Conservation (phyloP, 2,797 vertebrate genomes). For the Lacerta viridis region DNA sequence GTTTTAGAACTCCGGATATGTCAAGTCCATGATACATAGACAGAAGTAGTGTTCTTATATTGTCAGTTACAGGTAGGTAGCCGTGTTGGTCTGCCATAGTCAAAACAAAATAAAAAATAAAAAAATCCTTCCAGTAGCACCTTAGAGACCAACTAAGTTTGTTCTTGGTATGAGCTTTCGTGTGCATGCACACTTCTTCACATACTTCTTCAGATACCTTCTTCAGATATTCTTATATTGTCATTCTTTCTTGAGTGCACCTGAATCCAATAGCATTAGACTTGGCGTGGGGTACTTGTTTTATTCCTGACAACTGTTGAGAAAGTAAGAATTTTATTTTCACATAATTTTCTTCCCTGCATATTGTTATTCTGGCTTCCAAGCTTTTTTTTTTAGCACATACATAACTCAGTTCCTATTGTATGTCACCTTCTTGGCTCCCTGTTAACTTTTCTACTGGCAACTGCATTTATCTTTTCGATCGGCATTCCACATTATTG, state of each 20-base stretch:
- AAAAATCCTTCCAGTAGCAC: no score
- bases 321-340: slow-evolving; percentile 28
- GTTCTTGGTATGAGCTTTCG: no score
- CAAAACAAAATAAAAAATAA: no score
- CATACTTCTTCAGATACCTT: no score
- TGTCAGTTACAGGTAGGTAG: no score
- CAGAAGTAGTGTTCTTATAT: neutral
- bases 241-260: neutral
- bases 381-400: neutral
- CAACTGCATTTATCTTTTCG: slow-evolving; percentile 18
- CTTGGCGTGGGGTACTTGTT: neutral
- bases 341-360: slow-evolving; percentile 3
- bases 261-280: slow-evolving; percentile 1
- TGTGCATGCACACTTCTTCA: no score
- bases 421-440: neutral
- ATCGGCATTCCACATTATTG: neutral
- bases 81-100: no score
- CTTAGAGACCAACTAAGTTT: no score
- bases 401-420: slow-evolving; percentile 1
- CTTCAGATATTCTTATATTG: neutral
- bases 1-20: neutral
- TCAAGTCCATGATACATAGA: neutral
- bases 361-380: slow-evolving; percentile 28
- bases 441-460: slow-evolving; percentile 4
- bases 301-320: neutral